Evolutionary conservation across 2,113 vertebrate genomes (phyloP).

Genomic region (Phylloscopus whistleri): DNA sequence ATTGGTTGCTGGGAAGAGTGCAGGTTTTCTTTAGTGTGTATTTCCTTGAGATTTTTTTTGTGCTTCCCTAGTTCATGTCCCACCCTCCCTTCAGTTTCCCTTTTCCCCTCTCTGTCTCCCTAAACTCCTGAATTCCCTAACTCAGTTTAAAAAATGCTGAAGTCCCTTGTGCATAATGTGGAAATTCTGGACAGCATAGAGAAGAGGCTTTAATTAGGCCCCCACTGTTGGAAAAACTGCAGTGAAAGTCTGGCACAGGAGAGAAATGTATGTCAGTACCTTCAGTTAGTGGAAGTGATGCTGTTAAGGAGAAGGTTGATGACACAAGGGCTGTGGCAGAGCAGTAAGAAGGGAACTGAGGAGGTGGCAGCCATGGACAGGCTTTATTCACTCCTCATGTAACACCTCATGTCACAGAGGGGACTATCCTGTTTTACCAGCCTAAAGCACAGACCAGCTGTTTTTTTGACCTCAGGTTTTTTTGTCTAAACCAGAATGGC

Average conservation of each 20-base stretch:
- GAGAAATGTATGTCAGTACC: neutral
- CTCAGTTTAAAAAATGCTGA: neutral
- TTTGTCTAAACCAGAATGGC: neutral
- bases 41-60: neutral
- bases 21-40: neutral
- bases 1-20: neutral
- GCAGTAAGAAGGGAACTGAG: neutral
- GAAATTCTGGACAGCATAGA: neutral
- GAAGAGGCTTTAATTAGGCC: neutral
- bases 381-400: neutral
- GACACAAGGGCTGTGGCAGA: neutral
- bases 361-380: neutral
- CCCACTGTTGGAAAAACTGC: neutral
- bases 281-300: neutral
- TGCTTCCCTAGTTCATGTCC: neutral
- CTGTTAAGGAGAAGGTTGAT: neutral
- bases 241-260: neutral
- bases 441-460: neutral
- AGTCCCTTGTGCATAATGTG: neutral
- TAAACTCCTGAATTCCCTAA: neutral
- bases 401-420: neutral
- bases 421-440: neutral
- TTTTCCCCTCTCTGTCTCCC: fast-evolving
- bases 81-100: fast-evolving
- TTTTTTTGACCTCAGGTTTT: neutral